Conservation (phyloP, 2,797 vertebrate species). For the Morelia viridis region DNA sequence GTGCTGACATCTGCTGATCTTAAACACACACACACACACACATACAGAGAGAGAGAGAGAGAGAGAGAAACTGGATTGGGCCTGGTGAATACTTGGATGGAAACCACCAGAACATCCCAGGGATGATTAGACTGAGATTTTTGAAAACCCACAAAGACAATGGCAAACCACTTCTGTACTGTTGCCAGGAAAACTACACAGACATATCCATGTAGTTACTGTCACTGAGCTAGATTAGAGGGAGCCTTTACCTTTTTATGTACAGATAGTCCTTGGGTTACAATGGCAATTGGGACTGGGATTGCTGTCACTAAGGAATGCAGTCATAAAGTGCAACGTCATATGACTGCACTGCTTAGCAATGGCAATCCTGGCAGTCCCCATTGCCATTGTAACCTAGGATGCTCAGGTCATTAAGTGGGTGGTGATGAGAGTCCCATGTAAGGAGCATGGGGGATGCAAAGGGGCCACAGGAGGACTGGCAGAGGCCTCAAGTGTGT, state of each 20-base stretch:
- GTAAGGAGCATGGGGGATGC: background rate
- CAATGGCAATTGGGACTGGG: background rate
- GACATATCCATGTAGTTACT: background rate
- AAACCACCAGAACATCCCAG: background rate
- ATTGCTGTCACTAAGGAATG: background rate
- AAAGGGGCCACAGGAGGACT: background rate
- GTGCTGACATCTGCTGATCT: background rate
- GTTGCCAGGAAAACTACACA: background rate
- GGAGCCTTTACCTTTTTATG: background rate
- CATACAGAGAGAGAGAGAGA: too few relatives aligned
- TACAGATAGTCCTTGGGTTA: background rate
- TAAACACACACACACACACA: too few relatives aligned
- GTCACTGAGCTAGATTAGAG: background rate
- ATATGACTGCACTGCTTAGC: background rate
- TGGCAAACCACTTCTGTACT: background rate
- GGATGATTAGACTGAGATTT: background rate
- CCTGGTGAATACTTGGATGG: background rate
- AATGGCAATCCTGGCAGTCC: background rate
- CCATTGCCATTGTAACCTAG: background rate
- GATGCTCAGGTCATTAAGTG: background rate
- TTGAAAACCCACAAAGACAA: background rate
- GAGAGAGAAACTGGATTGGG: too few relatives aligned
- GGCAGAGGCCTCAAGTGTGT: background rate
- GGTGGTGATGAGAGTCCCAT: background rate
- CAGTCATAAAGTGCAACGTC: background rate